Conservation (phyloP, 53 echinoderm and acorn worm genomes). For the Mesocentrotus franciscanus region DNA sequence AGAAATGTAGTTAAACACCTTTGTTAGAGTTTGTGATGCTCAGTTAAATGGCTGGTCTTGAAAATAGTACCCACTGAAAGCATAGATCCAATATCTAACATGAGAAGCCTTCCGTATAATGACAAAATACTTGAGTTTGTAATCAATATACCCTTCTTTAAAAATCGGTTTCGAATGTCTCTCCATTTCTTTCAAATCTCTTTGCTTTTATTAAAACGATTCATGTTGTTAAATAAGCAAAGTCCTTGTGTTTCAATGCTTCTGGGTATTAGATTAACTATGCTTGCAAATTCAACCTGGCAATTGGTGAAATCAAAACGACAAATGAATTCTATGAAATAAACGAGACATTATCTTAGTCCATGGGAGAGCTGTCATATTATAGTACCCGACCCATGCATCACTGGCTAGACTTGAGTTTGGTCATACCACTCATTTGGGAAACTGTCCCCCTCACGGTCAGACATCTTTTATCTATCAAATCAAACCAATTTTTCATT, state of each 20-base stretch:
- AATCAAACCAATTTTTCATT: conserved; percentile 41
- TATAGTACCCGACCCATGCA: background rate
- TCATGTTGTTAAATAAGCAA: background rate
- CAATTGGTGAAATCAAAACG: conserved; percentile 6
- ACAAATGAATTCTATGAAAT: background rate
- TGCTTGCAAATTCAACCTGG: background rate
- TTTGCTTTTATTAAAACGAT: background rate
- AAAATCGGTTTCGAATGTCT: background rate
- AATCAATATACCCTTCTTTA: background rate
- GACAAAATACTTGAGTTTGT: background rate
- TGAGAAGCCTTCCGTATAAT: background rate
- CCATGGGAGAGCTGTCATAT: conserved; percentile 1
- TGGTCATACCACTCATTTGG: background rate
- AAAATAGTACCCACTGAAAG: background rate
- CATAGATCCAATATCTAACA: background rate
- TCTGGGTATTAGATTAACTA: background rate
- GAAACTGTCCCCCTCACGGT: conserved; percentile 16
- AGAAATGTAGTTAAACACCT: background rate
- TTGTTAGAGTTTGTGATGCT: background rate
- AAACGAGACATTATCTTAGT: background rate
- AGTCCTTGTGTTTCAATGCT: background rate
- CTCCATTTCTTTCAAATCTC: too few relatives aligned
- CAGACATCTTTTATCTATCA: conserved; percentile 22
- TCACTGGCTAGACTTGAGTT: background rate
- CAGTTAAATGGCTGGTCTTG: background rate